Evolutionary conservation across 2,888 invertebrate genomes (phyloP), one percentile per base, ranked within the genome.

Genomic region (Acanthosoma haemorrhoidale): DNA sequence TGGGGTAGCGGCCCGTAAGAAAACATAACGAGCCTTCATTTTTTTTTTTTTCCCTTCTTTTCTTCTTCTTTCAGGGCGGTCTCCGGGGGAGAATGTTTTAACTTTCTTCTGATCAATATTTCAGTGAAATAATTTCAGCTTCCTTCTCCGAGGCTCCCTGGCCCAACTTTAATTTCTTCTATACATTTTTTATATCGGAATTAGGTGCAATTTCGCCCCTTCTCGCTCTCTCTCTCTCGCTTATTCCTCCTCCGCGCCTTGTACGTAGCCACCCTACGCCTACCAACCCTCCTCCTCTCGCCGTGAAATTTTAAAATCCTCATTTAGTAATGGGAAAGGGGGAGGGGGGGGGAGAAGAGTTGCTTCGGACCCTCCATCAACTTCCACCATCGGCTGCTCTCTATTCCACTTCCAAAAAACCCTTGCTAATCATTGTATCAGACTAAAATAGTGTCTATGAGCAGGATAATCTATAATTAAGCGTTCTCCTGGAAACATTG

Each of bases 81-180:
- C 15, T 15, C 15, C 15, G n/a, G 61, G 32, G 29, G 58, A 29
- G 59, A 29, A 36, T 61, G 61, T 34, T 61, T 61, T 61, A 61
- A 61, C 61, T 61, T 34, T 61, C 61, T 61, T 61, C 61, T 61
- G 61, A 61, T 61, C 61, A 61, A 61, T 61, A 61, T 61, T 61
- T 61, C 61, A 61, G 32, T 61, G 36, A 61, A 61, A 61, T 61
- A 61, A 61, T 61, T 61, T 61, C 61, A 61, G 32, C 61, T 61
- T 36, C 61, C 36, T 61, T 36, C 21, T 21, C 13, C 34, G 41
- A 5, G 8, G 36, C 8, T 13, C 41, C n/a, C 15, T 13, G 4
- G 61, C 61, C 61, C 32, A 61, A 61, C 61, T 61, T 61, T 61
- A 61, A 61, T 61, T 61, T 61, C 61, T 61, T 61, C 61, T 36